Conservation (phyloP, 2,888 invertebrate genomes). For the Xestoiulus laeticollis region DNA sequence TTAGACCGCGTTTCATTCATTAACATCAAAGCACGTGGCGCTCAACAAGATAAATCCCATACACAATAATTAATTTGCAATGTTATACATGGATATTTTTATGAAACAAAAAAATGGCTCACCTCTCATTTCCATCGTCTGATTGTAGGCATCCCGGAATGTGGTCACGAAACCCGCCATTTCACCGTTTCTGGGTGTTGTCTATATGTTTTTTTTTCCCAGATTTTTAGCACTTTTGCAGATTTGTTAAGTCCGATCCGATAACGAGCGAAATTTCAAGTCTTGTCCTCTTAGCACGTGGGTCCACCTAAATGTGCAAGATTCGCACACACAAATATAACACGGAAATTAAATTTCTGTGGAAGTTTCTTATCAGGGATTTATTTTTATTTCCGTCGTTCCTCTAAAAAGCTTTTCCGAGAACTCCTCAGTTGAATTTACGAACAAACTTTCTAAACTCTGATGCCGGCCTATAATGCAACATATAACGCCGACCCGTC, state of each 20-base stretch:
- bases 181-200: not conserved
- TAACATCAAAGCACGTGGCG: not conserved
- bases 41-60: not conserved
- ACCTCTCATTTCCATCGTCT: conserved; percentile 55
- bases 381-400: not conserved
- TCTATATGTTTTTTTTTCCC: not conserved
- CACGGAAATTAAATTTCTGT: not conserved
- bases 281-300: not conserved
- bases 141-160: conserved; percentile 52
- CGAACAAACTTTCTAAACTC: not conserved
- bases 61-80: not conserved
- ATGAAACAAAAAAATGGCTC: not conserved
- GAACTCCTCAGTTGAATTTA: not conserved
- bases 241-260: not conserved
- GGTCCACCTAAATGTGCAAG: not conserved
- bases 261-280: not conserved
- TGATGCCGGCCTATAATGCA: not conserved
- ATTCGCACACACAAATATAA: not conserved
- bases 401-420: not conserved
- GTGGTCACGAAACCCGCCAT: conserved; percentile 52
- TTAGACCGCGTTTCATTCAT: not conserved
- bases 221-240: not conserved
- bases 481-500: not conserved
- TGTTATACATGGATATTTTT: not conserved
- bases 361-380: not conserved